Percentiles rank a stretch among this genome's conserved stretches.
phyloP scores from a whole-genome alignment of 2,888 invertebrate genomes.

The Polyommatus iphigenia region DNA sequence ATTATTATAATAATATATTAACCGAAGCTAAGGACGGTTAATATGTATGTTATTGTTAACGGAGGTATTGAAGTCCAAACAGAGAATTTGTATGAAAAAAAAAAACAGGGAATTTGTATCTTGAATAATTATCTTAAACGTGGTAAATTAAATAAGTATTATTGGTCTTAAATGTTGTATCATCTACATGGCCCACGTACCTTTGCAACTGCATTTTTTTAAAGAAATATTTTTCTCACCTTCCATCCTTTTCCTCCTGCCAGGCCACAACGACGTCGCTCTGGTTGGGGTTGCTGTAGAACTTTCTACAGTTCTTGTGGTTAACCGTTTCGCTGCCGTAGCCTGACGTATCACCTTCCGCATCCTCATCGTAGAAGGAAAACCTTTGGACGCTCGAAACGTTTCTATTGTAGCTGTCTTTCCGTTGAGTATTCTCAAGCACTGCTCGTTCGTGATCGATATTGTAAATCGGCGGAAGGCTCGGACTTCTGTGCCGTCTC shows the following conservation, averaged over 20 bases:
- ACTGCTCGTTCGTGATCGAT: slow-evolving; percentile 55
- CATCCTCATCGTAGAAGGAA: slow-evolving; percentile 75
- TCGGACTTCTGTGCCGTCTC: slow-evolving; percentile 82
- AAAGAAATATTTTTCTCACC: slow-evolving; percentile 49
- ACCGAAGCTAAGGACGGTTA: too few relatives aligned
- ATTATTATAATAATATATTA: too few relatives aligned
- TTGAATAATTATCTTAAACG: too few relatives aligned
- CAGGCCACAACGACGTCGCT: slow-evolving; percentile 66
- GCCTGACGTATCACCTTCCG: slow-evolving; percentile 89
- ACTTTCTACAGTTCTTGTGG: slow-evolving; percentile 63
- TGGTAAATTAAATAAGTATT: too few relatives aligned
- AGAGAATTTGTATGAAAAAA: too few relatives aligned
- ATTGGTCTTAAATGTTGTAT: too few relatives aligned
- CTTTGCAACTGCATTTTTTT: background rate
- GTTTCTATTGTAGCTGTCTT: slow-evolving; percentile 60
- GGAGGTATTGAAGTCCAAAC: too few relatives aligned
- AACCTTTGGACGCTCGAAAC: slow-evolving; percentile 70
- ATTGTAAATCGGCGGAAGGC: slow-evolving; percentile 83
- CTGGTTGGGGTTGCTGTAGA: slow-evolving; percentile 50
- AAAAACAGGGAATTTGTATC: too few relatives aligned
- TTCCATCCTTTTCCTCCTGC: slow-evolving; percentile 66
- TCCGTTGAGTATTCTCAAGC: slow-evolving; percentile 60
- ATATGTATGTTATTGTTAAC: too few relatives aligned
- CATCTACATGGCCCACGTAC: too few relatives aligned
- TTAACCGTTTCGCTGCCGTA: slow-evolving; percentile 89